Conservation (phyloP, 2,888 invertebrate species). For the Odontocolon sp. region DNA sequence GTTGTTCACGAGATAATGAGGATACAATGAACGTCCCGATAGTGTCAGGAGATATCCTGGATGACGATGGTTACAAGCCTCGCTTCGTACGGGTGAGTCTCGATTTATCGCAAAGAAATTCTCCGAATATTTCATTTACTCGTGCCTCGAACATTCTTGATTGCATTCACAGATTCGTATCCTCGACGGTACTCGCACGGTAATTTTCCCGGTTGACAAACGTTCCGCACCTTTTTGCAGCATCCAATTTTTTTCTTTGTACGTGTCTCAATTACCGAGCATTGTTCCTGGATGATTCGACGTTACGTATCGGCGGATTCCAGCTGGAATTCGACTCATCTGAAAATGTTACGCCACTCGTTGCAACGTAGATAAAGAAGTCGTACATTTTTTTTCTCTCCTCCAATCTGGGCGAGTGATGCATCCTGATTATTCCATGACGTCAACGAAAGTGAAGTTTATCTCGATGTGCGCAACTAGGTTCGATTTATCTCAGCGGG, state of each 20-base stretch:
- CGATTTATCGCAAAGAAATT: neutral
- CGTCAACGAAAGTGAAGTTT: slow-evolving; percentile 60
- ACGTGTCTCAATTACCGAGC: neutral
- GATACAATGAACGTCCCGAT: slow-evolving; percentile 79
- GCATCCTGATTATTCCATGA: slow-evolving; percentile 58
- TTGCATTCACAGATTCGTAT: too few relatives aligned
- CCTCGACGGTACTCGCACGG: neutral
- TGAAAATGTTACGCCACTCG: slow-evolving; percentile 5
- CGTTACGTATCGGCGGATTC: slow-evolving; percentile 9
- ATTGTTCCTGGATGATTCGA: slow-evolving; percentile 18
- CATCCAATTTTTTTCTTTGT: slow-evolving; percentile 1
- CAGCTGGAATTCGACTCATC: slow-evolving; percentile 13
- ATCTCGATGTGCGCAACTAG: slow-evolving; percentile 16
- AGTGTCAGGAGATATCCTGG: slow-evolving; percentile 77
- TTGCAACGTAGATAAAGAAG: neutral
- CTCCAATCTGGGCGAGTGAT: slow-evolving; percentile 5
- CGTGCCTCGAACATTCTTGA: too few relatives aligned
- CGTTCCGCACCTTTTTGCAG: neutral
- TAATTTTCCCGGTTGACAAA: neutral
- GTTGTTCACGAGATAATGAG: slow-evolving; percentile 62
- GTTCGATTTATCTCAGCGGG: slow-evolving; percentile 32
- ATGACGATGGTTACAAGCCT: slow-evolving; percentile 76
- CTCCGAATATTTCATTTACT: neutral
- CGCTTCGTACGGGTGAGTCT: slow-evolving; percentile 78
- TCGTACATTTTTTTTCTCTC: slow-evolving; percentile 1